Base-by-base conservation (phyloP, 2,797 vertebrate species). In the Mallotus villosus region DNA sequence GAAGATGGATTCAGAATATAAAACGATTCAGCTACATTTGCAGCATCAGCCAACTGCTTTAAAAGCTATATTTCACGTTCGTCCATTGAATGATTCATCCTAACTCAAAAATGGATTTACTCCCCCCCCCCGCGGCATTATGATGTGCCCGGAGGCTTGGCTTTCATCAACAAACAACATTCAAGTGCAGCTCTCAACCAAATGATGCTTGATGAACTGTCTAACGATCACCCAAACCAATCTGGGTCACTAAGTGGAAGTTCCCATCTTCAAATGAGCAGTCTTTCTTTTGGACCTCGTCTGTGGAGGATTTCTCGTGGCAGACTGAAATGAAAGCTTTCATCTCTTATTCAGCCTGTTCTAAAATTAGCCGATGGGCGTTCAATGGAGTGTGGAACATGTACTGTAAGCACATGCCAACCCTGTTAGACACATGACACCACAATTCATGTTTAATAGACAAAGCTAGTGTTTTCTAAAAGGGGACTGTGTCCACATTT, bases 261-360 rank as follows among this genome's bases (percentile, higher is more conserved):
- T 71, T 63, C 32, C 68, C 60, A 60, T 64, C 65, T 53, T 71
- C 60, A 77, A 77, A 75, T 55, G 64, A 34, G 16, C 61, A 68
- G 67, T 74, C 70, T 60, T 74, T 79, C 77, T 79, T 72, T 77
- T 71, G 69, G 74, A 67, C 63, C 64, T 67, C 1, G 46, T 74
- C 9, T 61, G 21, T 60, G 51, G 79, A 83, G 86, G 75, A 46
- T 46, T 12, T 12, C 68, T 76, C 60, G 69, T 58, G 70, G 70
- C 53, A 78, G 82, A 85, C 87, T 78, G 37, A 29, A 29, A 67
- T 2, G 3, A 34, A 21, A 21, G 24, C 12, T 85, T 37, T 87
- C 84, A 86, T 90, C 72, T 84, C 81, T 87, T 87, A 89, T 88
- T 90, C 81, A 88, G 79, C 78, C 61, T 7, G 41, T 70, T 81